phyloP scores from a whole-genome alignment of 2,113 vertebrate species.

The Pelecanoides urinatrix region DNA sequence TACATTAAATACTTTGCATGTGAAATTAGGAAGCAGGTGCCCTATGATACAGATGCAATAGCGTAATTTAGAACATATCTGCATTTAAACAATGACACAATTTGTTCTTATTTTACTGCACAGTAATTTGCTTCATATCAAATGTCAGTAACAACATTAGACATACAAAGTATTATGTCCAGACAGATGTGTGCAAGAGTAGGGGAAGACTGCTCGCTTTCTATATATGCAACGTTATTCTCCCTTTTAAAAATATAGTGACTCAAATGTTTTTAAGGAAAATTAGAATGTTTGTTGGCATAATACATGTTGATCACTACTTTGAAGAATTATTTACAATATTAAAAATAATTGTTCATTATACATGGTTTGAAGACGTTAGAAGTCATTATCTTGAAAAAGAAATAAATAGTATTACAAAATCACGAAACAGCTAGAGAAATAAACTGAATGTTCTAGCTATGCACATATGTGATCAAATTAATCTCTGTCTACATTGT shows the following conservation, averaged over 20 bases:
- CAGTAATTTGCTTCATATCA: background rate
- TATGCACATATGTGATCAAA: background rate
- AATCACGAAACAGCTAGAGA: background rate
- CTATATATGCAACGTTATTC: background rate
- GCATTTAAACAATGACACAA: background rate
- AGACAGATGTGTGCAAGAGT: background rate
- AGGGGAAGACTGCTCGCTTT: background rate
- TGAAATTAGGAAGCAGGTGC: background rate
- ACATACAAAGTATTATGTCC: background rate
- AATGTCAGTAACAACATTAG: background rate
- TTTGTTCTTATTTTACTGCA: background rate
- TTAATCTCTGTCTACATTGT: background rate
- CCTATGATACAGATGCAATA: background rate
- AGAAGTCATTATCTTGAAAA: background rate
- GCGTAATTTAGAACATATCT: background rate
- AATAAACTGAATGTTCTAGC: background rate
- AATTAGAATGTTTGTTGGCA: background rate
- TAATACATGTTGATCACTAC: background rate
- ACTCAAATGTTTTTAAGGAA: background rate
- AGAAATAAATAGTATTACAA: background rate
- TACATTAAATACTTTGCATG: background rate
- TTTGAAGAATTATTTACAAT: background rate
- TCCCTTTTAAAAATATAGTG: background rate
- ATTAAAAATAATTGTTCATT: background rate
- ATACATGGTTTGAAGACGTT: background rate